These are phyloP conservation scores for Drosophila takahashii DNA, from an alignment of 1,140 invertebrate genomes.

Conservation along the genomic window DNA sequence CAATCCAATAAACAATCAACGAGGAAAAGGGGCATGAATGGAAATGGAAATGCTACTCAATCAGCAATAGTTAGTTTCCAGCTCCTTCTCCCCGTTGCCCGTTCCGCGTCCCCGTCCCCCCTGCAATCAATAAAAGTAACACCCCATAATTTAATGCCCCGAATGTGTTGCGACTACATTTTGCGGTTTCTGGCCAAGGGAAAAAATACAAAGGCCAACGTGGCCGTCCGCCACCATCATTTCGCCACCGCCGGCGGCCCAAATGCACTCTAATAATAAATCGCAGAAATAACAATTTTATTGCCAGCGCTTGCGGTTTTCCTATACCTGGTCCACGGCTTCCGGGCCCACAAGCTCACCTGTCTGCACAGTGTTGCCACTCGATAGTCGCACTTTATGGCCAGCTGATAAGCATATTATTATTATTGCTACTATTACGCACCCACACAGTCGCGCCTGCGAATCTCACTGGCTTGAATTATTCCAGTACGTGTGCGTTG, in stretches of 20 bases:
- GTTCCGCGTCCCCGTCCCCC: neutral
- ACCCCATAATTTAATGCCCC: conserved; percentile 79
- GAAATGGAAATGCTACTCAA: conserved; percentile 31
- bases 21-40: neutral
- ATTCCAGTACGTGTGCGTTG: conserved; percentile 26
- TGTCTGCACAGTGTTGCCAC: conserved; percentile 31
- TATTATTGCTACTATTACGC: conserved; percentile 74
- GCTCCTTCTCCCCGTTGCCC: neutral
- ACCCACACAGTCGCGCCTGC: conserved; percentile 19
- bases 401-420: conserved; percentile 80
- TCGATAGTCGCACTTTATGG: conserved; percentile 69
- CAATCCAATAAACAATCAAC: conserved; percentile 64
- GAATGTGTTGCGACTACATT: conserved; percentile 80
- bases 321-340: conserved; percentile 15
- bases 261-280: conserved; percentile 83
- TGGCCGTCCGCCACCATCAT: conserved; percentile 16
- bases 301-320: conserved; percentile 65
- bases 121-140: conserved; percentile 79
- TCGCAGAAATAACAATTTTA: conserved; percentile 82
- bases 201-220: conserved; percentile 35
- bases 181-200: conserved; percentile 54
- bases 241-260: conserved; percentile 53
- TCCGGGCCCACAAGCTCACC: conserved; percentile 7
- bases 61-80: conserved; percentile 24
- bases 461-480: conserved; percentile 26